Base-by-base conservation (phyloP, 2,888 invertebrate genomes). In the Drosophila macrospina region DNA sequence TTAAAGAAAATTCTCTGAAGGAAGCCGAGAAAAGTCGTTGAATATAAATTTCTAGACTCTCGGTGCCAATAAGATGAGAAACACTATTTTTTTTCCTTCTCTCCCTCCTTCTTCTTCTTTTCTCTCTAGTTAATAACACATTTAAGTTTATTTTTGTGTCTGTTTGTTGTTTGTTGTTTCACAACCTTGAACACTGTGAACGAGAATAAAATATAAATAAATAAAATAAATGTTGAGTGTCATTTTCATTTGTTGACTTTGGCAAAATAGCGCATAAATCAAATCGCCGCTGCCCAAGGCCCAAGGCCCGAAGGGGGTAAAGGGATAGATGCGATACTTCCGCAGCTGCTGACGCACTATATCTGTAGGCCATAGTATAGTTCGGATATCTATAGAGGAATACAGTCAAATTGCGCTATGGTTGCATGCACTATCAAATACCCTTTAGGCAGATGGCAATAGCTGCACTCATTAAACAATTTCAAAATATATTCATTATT, bases 171-270 rank as follows among this genome's bases (percentile, higher is more conserved):
- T 52, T 66, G 70, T 70, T 72, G 48, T 48, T 65, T 20, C 30
- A 52, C 60, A 63, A 51, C 73, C 73, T 71, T 73, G 73, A 61
- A 69, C 61, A 36, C 16, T 26, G 32, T 26, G 32, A 54, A 56
- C 50, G 44, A 44, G 26, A 56, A 50, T 54, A 24, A 42, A 57
- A 54, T 50, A 60, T 52, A 41, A 51, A 51, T 51, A 51, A 41
- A 59, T 57, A 30, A n/a, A 39, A 39, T 47, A 56, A 56, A 57
- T 47, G 42, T 26, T 41, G 55, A 72, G 70, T 84, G 84, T 78
- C 84, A 84, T 82, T 82, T 82, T 78, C 82, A 83, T 83, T 80
- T 84, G 82, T 80, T 84, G 78, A 82, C 85, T 84, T 78, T 74
- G 73, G 85, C 78, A 69, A 82, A 84, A 83, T 80, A 70, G 68